phyloP scores from a whole-genome alignment of 2,113 vertebrate species.

The Tringa solitaria region DNA sequence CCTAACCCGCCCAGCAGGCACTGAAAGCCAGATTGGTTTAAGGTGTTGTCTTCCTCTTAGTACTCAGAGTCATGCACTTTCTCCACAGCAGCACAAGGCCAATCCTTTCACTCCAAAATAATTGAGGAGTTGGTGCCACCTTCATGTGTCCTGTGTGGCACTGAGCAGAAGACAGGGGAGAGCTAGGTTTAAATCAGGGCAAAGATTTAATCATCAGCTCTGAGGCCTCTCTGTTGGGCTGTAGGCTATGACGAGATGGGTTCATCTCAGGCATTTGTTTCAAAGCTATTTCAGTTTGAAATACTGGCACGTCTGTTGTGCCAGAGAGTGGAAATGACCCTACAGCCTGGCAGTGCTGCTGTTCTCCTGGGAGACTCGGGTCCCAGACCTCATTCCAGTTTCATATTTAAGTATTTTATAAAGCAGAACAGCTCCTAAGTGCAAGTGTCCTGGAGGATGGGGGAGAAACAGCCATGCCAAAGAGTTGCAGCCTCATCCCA shows the following conservation, averaged over 20 bases:
- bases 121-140: background rate
- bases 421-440: background rate
- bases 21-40: background rate
- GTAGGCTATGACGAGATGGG: background rate
- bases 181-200: background rate
- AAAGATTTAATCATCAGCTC: background rate
- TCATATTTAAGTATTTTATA: background rate
- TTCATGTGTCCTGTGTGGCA: background rate
- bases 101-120: background rate
- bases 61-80: background rate
- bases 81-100: background rate
- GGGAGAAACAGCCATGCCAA: accelerated
- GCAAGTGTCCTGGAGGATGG: background rate
- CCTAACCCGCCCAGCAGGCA: background rate
- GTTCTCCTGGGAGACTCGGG: accelerated
- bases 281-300: background rate
- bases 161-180: background rate
- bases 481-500: background rate
- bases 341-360: background rate
- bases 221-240: background rate
- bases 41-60: background rate
- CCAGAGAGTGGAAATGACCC: background rate
- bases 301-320: background rate
- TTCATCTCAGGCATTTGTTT: background rate
- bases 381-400: background rate